phyloP scores from a whole-genome alignment of 2,113 vertebrate genomes.

The Procavia capensis region DNA sequence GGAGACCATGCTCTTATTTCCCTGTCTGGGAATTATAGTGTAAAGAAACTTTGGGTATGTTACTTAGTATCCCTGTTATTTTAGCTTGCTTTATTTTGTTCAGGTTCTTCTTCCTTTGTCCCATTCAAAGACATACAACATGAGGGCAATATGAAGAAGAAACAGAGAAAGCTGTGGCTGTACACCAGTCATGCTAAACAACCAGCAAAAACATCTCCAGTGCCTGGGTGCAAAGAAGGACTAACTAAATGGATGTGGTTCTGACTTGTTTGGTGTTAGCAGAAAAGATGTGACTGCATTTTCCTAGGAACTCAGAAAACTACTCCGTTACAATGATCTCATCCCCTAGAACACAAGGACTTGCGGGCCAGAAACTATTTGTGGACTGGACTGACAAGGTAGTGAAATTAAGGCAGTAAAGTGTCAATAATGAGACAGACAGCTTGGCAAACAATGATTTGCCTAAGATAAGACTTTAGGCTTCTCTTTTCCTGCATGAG shows the following conservation, averaged over 20 bases:
- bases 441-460: conserved; percentile 51
- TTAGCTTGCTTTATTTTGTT: conserved; percentile 3
- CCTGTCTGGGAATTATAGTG: not conserved
- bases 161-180: not conserved
- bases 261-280: not conserved
- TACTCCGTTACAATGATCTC: not conserved
- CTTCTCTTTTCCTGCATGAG: conserved; percentile 23
- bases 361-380: not conserved
- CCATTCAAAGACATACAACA: not conserved
- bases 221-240: not conserved
- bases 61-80: not conserved
- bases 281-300: not conserved
- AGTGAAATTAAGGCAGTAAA: conserved; percentile 39
- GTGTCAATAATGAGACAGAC: conserved; percentile 55
- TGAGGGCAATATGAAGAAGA: not conserved
- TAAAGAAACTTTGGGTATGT: not conserved
- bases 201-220: not conserved
- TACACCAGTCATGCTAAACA: not conserved
- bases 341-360: not conserved
- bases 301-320: not conserved
- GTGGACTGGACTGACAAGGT: not conserved
- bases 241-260: not conserved
- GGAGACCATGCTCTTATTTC: not conserved
- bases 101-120: not conserved
- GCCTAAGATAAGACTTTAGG: conserved; percentile 63